A percentile compares a stretch with the other conserved stretches of the same genome.
These are phyloP conservation scores for Chaetophractus vellerosus DNA, from an alignment of 2,797 vertebrate genomes.

Conservation along the genomic window DNA sequence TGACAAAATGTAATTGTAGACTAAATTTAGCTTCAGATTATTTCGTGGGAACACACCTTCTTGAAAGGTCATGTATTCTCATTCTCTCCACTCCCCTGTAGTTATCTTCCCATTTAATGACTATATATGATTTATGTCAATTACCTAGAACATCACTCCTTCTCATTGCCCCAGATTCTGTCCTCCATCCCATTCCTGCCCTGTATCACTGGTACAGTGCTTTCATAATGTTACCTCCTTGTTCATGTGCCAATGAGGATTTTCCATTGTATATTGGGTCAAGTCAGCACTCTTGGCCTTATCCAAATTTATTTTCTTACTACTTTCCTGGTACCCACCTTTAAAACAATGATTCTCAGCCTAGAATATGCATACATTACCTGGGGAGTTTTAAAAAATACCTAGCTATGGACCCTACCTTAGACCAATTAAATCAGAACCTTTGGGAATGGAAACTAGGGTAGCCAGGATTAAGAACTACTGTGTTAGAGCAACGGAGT, in stretches of 20 bases:
- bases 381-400: background rate
- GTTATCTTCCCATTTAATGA: background rate
- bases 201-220: background rate
- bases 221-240: background rate
- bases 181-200: background rate
- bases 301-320: background rate
- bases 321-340: background rate
- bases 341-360: background rate
- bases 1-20: background rate
- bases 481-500: background rate
- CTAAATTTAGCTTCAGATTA: background rate
- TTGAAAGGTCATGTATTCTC: background rate
- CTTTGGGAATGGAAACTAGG: slow-evolving; percentile 1
- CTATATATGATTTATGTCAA: background rate
- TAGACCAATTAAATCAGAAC: slow-evolving; percentile 27
- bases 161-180: background rate
- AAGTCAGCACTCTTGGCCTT: background rate
- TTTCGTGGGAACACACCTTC: background rate
- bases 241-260: background rate
- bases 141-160: background rate
- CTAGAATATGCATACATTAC: background rate
- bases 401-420: background rate
- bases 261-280: background rate
- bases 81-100: background rate
- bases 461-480: background rate